Percentiles rank a stretch among this genome's conserved stretches.
phyloP scores from a whole-genome alignment of 2,888 invertebrate genomes.

The Melitaea athalia region DNA sequence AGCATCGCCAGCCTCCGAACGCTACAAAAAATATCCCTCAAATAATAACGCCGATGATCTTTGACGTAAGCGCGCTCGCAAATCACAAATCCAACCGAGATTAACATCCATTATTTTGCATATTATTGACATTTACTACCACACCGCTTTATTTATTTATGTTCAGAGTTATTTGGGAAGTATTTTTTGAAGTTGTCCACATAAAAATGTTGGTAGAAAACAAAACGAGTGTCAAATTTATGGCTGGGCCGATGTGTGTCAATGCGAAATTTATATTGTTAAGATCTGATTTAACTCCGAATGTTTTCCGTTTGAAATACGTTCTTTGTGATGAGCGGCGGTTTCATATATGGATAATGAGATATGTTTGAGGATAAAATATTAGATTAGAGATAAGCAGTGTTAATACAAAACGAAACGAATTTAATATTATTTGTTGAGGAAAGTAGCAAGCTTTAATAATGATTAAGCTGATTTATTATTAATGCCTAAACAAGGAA shows the following conservation, averaged over 20 bases:
- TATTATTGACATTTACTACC: slow-evolving; percentile 82
- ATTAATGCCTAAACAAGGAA: too few relatives aligned
- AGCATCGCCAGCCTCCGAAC: slow-evolving; percentile 27
- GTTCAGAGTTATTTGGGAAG: slow-evolving; percentile 78
- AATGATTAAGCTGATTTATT: too few relatives aligned
- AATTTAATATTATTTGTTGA: background rate
- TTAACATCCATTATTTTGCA: slow-evolving; percentile 81
- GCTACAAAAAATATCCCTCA: slow-evolving; percentile 43
- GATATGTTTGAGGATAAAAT: slow-evolving; percentile 47
- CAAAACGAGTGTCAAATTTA: slow-evolving; percentile 76
- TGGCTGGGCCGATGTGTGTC: slow-evolving; percentile 75
- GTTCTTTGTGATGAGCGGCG: slow-evolving; percentile 63
- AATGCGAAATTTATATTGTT: slow-evolving; percentile 77
- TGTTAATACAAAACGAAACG: slow-evolving; percentile 19
- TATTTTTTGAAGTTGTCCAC: slow-evolving; percentile 73
- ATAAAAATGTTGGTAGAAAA: slow-evolving; percentile 78
- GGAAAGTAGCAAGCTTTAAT: too few relatives aligned
- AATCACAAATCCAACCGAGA: slow-evolving; percentile 74
- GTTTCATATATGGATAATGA: slow-evolving; percentile 56
- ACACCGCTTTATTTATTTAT: slow-evolving; percentile 75
- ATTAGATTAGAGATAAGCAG: slow-evolving; percentile 49
- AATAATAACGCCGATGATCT: slow-evolving; percentile 31
- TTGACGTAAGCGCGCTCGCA: slow-evolving; percentile 67
- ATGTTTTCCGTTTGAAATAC: slow-evolving; percentile 64
- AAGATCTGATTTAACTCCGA: slow-evolving; percentile 67